Evolutionary conservation across 1,140 invertebrate genomes (phyloP), one percentile per base, ranked within the genome.

Genomic region (Bathynomus jamesi): DNA sequence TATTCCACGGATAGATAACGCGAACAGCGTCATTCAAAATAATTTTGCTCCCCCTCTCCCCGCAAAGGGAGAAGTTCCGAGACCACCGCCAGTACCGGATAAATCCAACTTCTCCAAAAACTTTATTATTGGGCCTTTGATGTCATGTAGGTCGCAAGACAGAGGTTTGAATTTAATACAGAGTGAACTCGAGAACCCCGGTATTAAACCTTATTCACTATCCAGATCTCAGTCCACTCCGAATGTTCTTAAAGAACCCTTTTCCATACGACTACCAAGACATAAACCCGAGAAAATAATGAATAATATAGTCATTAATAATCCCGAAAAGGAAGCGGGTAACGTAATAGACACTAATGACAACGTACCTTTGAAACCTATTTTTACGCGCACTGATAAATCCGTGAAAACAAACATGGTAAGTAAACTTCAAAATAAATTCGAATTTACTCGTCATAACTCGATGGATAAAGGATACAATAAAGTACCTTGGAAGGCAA

Each of bases 171-270:
- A n/a, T n/a, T n/a, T n/a, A n/a, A n/a, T n/a, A n/a, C n/a, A n/a
- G n/a, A n/a, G n/a, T n/a, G n/a, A n/a, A n/a, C n/a, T n/a, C n/a
- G n/a, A n/a, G n/a, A n/a, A n/a, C n/a, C n/a, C n/a, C n/a, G n/a
- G n/a, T n/a, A n/a, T n/a, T 53, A 53, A 17, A 21, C 40, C 40
- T 53, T 53, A 66, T 17, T 13, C 30, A 10, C 32, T 76, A 27
- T 66, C 71, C 29, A 69, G 69, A 21, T 76, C 74, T 10, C 69
- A 73, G 64, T 76, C 74, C 13, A 76, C 70, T 3, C 74, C 74
- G n/a, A 66, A 21, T 70, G 53, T 71, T 25, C 11, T 31, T 25
- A 29, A 63, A 32, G 65, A 53, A 61, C 17, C 24, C 30, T 13
- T 30, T 3, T 63, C n/a, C 61, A 30, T 13, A 60, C 27, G 13